These are phyloP conservation scores for Hydrocynus forskahlii DNA, from an alignment of 2,797 vertebrate species.

Conservation along the genomic window DNA sequence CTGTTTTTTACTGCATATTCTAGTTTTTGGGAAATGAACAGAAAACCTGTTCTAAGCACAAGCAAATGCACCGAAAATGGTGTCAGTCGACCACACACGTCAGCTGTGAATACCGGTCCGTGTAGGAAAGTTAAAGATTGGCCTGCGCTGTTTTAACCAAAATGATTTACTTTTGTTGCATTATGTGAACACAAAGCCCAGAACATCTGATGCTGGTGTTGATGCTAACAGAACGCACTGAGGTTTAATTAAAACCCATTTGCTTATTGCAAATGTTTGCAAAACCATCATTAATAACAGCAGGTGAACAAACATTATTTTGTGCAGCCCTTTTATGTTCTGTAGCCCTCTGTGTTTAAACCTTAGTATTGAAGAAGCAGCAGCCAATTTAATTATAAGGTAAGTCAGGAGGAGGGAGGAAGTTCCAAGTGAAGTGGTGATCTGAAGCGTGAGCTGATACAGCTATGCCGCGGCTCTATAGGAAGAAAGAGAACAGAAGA, in stretches of 20 bases:
- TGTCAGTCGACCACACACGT: too few relatives aligned
- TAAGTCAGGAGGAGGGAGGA: slow-evolving; percentile 43
- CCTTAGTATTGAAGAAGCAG: slow-evolving; percentile 15
- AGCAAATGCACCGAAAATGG: too few relatives aligned
- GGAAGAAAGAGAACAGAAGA: slow-evolving; percentile 29
- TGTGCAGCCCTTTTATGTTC: background rate
- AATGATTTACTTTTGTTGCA: background rate
- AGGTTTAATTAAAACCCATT: background rate
- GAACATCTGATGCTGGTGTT: background rate
- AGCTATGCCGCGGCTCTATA: slow-evolving; percentile 31
- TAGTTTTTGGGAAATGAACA: too few relatives aligned
- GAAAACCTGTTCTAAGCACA: too few relatives aligned
- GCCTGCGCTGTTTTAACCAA: background rate
- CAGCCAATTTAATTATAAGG: slow-evolving; percentile 58
- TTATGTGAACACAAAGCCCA: background rate
- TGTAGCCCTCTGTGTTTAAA: slow-evolving; percentile 11
- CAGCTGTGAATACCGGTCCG: too few relatives aligned
- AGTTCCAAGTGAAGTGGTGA: slow-evolving; percentile 53
- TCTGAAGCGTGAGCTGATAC: slow-evolving; percentile 32
- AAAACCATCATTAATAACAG: background rate
- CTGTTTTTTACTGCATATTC: too few relatives aligned
- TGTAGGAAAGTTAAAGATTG: too few relatives aligned
- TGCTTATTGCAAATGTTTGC: background rate
- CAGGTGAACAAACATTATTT: background rate
- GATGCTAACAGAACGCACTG: background rate